Conservation (phyloP, 2,113 vertebrate species). For the Atractosteus spatula region DNA sequence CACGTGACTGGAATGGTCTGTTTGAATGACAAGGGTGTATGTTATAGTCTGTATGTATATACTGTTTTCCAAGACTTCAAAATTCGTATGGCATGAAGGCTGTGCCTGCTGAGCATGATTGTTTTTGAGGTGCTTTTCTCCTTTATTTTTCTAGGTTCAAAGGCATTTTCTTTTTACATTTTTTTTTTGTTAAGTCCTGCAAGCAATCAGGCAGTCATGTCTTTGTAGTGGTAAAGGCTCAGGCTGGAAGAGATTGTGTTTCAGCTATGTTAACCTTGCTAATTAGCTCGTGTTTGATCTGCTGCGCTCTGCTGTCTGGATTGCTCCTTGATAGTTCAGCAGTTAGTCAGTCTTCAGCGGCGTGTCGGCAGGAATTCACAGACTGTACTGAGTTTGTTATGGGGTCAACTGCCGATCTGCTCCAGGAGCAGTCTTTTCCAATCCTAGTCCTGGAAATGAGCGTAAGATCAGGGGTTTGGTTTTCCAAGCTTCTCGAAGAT, state of each 20-base stretch:
- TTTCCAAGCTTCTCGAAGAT: no score
- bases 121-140: slow-evolving; percentile 5
- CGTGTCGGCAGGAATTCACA: not conserved
- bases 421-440: not conserved
- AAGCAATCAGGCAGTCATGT: slow-evolving; percentile 25
- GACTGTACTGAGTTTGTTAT: not conserved
- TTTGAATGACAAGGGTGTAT: no score
- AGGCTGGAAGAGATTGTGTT: slow-evolving; percentile 26
- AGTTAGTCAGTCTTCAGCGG: not conserved
- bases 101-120: slow-evolving; percentile 10
- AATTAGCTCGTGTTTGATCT: slow-evolving; percentile 25
- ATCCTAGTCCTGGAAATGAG: no score
- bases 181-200: slow-evolving; percentile 15
- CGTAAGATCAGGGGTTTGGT: no score
- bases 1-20: no score
- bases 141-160: slow-evolving; percentile 16
- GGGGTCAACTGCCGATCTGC: not conserved
- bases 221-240: slow-evolving; percentile 24
- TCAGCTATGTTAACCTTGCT: slow-evolving; percentile 28
- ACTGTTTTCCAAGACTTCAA: not conserved
- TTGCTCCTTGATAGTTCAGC: slow-evolving; percentile 5
- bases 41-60: not conserved
- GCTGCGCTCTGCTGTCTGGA: slow-evolving; percentile 21
- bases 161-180: slow-evolving; percentile 16
- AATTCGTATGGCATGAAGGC: not conserved